These are phyloP conservation scores for Alsophila aescularia DNA, from an alignment of 2,888 invertebrate species.

Conservation along the genomic window DNA sequence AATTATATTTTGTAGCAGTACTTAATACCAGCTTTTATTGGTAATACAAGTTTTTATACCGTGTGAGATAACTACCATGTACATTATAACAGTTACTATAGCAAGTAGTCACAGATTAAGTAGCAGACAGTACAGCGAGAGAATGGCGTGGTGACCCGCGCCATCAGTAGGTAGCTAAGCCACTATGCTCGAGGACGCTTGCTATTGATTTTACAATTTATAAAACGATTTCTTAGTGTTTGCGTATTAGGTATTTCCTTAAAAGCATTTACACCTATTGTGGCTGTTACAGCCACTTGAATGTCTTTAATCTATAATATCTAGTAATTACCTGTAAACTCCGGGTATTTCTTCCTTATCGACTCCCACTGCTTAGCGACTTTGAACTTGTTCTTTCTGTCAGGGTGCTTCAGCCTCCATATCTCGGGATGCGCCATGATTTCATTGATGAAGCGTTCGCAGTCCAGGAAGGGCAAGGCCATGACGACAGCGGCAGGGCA, in stretches of 20 bases:
- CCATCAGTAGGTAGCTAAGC: background rate
- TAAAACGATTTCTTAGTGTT: background rate
- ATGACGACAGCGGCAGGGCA: background rate
- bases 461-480: conserved; percentile 8
- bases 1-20: too few species aligned
- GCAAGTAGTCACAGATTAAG: background rate
- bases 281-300: background rate
- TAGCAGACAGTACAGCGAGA: background rate
- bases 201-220: background rate
- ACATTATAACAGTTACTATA: background rate
- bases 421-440: conserved; percentile 32
- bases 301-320: too few species aligned
- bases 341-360: conserved; percentile 25
- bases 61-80: too few species aligned
- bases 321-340: conserved; percentile 16
- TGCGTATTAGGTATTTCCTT: background rate
- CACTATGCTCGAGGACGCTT: background rate
- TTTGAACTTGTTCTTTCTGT: conserved; percentile 31
- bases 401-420: conserved; percentile 31
- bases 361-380: conserved; percentile 31
- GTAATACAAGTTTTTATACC: too few species aligned
- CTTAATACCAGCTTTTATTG: too few species aligned
- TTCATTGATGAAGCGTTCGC: conserved; percentile 27
- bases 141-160: background rate
- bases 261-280: too few species aligned